Evolutionary conservation across 2,888 invertebrate species (phyloP), one percentile per base, ranked within the genome.

Genomic region (Sympetrum striolatum): DNA sequence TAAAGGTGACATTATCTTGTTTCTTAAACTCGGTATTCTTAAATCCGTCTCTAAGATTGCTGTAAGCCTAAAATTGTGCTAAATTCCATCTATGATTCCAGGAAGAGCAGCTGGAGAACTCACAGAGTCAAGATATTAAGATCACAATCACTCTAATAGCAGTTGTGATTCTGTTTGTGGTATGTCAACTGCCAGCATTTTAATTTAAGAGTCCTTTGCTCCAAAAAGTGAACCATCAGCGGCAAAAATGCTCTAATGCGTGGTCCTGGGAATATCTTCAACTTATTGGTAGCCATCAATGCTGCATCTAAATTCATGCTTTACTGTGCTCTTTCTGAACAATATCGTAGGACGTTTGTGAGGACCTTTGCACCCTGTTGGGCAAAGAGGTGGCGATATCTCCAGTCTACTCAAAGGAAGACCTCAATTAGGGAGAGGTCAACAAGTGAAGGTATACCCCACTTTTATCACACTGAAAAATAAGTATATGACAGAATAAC

Each of bases 221-320:
- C 92, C 91, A 92, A 90, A 91, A 37, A 31, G 48, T n/a, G 60
- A 35, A 22, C 92, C 22, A 90, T 91, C 79, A n/a, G 92, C 93
- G n/a, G 93, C 44, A 94, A 94, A 90, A 93, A 93, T 60, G 93
- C 93, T 91, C 92, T 95, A 79, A 92, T 94, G 37, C 93, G 93
- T 10, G 95, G 95, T 90, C 94, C 96, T n/a, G 96, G 96, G 37
- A 97, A 97, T 93, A 94, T 97, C 81, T 96, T 96, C 93, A 97
- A 97, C 93, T 94, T 97, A 81, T 94, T 97, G 91, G 95, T 96
- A 37, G 95, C 96, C 91, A 94, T 97, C 91, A 97, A 97, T 94
- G 96, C 97, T 12, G 96, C 97, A 0, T 95, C 96, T 90, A 97
- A 97, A 94, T 97, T 97, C 93, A 94, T 97, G 92, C 94, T 97